phyloP scores from a whole-genome alignment of 2,797 vertebrate species.

The Sebastes kiyomatsui region DNA sequence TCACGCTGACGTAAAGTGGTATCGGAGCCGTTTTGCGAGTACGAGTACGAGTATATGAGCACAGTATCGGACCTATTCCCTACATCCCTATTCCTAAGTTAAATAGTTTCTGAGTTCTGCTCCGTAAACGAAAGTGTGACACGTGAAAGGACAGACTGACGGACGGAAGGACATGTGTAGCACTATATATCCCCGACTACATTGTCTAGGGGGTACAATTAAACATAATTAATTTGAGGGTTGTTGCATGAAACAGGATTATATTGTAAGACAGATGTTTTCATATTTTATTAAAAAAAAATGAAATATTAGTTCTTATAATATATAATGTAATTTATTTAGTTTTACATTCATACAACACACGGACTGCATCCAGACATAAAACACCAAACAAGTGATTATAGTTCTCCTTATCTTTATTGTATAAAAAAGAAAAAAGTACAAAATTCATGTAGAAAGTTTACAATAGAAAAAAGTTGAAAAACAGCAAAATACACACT shows the following conservation, averaged over 20 bases:
- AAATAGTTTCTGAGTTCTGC: too few species aligned
- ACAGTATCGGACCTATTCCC: too few species aligned
- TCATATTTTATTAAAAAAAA: not conserved
- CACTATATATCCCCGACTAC: too few species aligned
- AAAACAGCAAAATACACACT: constrained; percentile 76
- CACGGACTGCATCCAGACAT: not conserved
- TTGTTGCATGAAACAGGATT: not conserved
- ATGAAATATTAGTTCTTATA: not conserved
- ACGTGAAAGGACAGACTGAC: too few species aligned
- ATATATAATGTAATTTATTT: not conserved
- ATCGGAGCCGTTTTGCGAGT: too few species aligned
- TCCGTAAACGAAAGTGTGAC: too few species aligned
- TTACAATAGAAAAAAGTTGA: constrained; percentile 74
- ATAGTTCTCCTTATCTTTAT: constrained; percentile 74
- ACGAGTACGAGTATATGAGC: too few species aligned
- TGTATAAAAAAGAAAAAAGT: constrained; percentile 79
- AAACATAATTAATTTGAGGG: too few species aligned
- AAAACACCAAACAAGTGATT: not conserved
- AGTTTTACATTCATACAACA: not conserved
- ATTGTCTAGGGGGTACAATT: too few species aligned
- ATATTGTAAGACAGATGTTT: not conserved
- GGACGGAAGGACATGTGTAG: too few species aligned
- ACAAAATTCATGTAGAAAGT: constrained; percentile 82
- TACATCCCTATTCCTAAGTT: too few species aligned
- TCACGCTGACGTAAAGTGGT: too few species aligned